Conservation (phyloP, 2,113 vertebrate species). For the Saccopteryx leptura region DNA sequence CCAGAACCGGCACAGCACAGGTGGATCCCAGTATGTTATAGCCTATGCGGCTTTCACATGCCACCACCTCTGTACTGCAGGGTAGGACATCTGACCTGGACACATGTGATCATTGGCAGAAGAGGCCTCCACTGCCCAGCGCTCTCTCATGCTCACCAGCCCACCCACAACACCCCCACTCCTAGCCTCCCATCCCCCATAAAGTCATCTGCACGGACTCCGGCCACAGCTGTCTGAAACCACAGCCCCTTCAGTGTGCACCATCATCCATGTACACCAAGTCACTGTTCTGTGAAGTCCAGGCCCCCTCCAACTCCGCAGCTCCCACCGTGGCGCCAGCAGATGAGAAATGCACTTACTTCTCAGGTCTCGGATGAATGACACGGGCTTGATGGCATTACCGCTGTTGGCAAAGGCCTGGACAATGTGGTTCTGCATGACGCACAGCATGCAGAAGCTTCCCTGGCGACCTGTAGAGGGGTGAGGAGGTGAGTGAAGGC, state of each 20-base stretch:
- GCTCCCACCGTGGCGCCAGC: not conserved
- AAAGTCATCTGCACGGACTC: accelerated
- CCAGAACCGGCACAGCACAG: not conserved
- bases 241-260: not conserved
- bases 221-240: accelerated
- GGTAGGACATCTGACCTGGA: not conserved
- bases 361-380: constrained; percentile 96
- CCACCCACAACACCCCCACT: too few species aligned
- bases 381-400: constrained; percentile 95
- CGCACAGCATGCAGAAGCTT: constrained; percentile 97
- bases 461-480: constrained; percentile 93
- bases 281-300: accelerated
- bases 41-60: not conserved
- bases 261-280: accelerated
- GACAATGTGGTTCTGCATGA: constrained; percentile 98
- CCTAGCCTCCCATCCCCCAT: accelerated
- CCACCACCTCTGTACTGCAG: not conserved
- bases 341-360: constrained; percentile 90
- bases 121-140: not conserved
- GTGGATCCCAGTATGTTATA: accelerated
- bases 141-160: not conserved
- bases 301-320: not conserved
- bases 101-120: not conserved
- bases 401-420: constrained; percentile 98
- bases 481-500: not conserved